phyloP scores from a whole-genome alignment of 1,140 invertebrate genomes.

The Hypothenemus hampei region DNA sequence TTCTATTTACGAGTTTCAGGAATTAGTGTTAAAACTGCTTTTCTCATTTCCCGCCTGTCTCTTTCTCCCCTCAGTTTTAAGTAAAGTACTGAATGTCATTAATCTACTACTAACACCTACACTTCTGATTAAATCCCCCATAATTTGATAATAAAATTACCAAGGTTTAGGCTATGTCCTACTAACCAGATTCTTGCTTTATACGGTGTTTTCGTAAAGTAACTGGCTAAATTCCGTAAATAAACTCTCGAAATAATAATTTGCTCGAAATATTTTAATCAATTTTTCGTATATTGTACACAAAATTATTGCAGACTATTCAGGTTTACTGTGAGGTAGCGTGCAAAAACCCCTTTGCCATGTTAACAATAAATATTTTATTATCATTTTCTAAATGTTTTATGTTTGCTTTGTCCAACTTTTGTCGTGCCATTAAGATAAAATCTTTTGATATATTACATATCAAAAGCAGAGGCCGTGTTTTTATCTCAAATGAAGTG shows the following conservation, averaged over 20 bases:
- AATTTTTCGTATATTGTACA: too few species aligned
- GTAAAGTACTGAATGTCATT: constrained; percentile 5
- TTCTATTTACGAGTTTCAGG: not conserved
- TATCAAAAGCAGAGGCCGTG: constrained; percentile 17
- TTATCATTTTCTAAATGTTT: constrained; percentile 22
- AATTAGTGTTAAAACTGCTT: constrained; percentile 10
- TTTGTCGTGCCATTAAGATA: constrained; percentile 22
- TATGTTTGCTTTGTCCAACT: constrained; percentile 18
- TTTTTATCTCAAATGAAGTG: constrained; percentile 27
- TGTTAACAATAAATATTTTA: constrained; percentile 13
- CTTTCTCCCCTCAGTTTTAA: not conserved
- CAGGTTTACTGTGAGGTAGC: too few species aligned
- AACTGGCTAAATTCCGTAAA: too few species aligned
- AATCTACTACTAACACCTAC: constrained; percentile 13
- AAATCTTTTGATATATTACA: constrained; percentile 22
- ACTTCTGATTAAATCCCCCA: constrained; percentile 6
- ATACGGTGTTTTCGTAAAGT: not conserved
- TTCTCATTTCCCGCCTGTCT: not conserved
- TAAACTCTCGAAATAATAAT: too few species aligned
- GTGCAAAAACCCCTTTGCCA: too few species aligned
- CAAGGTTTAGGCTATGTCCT: not conserved
- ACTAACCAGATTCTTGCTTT: not conserved
- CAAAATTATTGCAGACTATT: too few species aligned
- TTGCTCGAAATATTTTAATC: too few species aligned
- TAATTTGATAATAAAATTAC: constrained; percentile 14